phyloP scores from a whole-genome alignment of 2,113 vertebrate genomes.

The Esox niger region DNA sequence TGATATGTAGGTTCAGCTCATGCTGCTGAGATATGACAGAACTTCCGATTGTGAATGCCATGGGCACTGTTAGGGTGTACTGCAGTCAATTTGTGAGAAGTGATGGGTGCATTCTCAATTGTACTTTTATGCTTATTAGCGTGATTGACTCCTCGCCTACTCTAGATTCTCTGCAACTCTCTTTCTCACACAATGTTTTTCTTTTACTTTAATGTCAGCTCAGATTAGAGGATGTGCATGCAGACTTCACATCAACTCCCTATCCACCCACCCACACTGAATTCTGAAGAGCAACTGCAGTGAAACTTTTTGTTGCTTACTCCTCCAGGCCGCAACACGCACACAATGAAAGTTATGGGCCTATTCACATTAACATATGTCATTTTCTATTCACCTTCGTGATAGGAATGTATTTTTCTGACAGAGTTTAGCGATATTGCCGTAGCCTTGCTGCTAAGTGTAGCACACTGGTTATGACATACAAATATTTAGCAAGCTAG shows the following conservation, averaged over 20 bases:
- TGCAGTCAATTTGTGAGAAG: not conserved
- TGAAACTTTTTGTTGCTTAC: slow-evolving; percentile 4
- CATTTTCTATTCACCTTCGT: no score
- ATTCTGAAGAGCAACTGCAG: slow-evolving; percentile 8
- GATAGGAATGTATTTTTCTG: no score
- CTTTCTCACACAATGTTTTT: not conserved
- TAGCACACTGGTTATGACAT: no score
- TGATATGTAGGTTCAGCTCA: slow-evolving; percentile 26
- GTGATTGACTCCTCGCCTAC: slow-evolving; percentile 7
- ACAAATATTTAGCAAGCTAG: no score
- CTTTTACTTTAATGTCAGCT: not conserved
- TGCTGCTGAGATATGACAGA: slow-evolving; percentile 5
- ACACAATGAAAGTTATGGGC: not conserved
- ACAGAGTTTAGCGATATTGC: no score
- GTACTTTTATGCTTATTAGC: slow-evolving; percentile 5
- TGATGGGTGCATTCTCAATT: not conserved
- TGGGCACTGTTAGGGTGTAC: not conserved
- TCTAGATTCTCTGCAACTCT: not conserved
- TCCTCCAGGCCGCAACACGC: not conserved
- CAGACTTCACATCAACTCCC: slow-evolving; percentile 4
- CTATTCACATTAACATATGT: no score
- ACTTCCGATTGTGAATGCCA: slow-evolving; percentile 1
- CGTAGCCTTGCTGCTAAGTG: no score
- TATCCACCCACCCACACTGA: not conserved
- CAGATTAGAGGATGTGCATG: no score